These are phyloP conservation scores for Kudoa iwatai DNA, from an alignment of 30 jellyfish, hydroid and myxozoan genomes.

Conservation along the genomic window DNA sequence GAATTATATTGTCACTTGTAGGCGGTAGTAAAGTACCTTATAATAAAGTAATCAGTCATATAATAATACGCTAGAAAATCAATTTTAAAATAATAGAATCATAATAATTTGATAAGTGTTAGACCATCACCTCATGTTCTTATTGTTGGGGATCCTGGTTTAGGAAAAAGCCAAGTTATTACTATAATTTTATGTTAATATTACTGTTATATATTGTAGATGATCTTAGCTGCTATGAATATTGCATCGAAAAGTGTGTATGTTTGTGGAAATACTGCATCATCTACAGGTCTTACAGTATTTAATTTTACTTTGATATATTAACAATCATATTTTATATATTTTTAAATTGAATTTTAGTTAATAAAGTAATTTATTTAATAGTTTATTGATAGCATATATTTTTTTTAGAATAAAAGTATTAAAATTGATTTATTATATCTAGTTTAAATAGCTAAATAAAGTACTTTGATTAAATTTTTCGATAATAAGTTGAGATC, in stretches of 20 bases:
- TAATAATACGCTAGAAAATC: background rate
- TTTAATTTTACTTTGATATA: too few species aligned
- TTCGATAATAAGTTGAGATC: too few species aligned
- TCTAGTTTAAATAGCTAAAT: too few species aligned
- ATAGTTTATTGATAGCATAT: too few species aligned
- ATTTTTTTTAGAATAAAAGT: too few species aligned
- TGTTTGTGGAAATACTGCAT: constrained; percentile 83
- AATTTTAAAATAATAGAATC: background rate
- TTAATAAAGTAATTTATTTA: too few species aligned
- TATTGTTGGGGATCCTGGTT: constrained; percentile 92
- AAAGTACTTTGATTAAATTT: too few species aligned
- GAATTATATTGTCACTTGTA: constrained; percentile 28
- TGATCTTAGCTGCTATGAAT: constrained; percentile 60
- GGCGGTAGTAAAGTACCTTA: constrained; percentile 33
- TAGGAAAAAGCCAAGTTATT: constrained; percentile 78
- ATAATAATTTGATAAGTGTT: constrained; percentile 15
- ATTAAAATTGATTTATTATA: too few species aligned
- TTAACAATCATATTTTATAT: too few species aligned
- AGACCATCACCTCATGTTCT: constrained; percentile 58
- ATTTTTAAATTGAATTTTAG: too few species aligned
- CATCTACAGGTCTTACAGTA: constrained; percentile 82
- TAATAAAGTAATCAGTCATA: constrained; percentile 13
- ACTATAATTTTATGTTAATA: background rate
- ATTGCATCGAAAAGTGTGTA: constrained; percentile 85
- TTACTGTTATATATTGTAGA: constrained; percentile 2